Percentiles rank a stretch among this genome's conserved stretches.
phyloP scores from a whole-genome alignment of 2,888 invertebrate species.

The Erebia palarica region DNA sequence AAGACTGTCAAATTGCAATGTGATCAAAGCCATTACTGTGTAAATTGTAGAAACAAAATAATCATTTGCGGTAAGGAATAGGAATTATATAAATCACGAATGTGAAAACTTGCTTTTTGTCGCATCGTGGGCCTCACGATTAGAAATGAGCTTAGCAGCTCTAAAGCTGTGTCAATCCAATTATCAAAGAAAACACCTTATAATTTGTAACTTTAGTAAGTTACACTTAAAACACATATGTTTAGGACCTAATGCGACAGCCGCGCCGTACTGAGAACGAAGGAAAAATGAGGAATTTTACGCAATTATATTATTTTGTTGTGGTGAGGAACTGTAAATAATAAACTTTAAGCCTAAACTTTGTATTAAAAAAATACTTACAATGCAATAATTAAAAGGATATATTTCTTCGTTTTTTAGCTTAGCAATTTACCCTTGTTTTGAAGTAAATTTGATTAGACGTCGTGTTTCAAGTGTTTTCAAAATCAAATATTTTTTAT shows the following conservation, averaged over 20 bases:
- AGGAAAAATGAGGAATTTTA: background rate
- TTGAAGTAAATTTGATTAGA: too few species aligned
- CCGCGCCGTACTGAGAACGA: background rate
- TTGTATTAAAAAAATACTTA: background rate
- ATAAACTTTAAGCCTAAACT: too few species aligned
- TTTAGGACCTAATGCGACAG: background rate
- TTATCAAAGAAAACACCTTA: background rate
- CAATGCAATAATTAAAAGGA: too few species aligned
- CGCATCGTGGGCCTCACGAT: conserved; percentile 48
- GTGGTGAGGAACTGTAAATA: background rate
- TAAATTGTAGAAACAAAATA: conserved; percentile 66
- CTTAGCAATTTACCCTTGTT: too few species aligned
- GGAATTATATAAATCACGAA: conserved; percentile 75
- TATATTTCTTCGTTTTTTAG: too few species aligned
- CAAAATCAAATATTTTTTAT: too few species aligned
- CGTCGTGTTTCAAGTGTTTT: too few species aligned
- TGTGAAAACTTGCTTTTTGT: conserved; percentile 64
- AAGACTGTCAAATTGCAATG: conserved; percentile 26
- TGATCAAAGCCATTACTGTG: conserved; percentile 32
- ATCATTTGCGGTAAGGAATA: conserved; percentile 74
- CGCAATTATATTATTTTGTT: background rate
- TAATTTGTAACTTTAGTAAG: background rate
- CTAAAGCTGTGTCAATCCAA: background rate
- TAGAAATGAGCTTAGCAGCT: background rate
- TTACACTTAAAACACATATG: background rate